Conservation (phyloP, 2,888 invertebrate species). For the Pachydiplax longipennis region DNA sequence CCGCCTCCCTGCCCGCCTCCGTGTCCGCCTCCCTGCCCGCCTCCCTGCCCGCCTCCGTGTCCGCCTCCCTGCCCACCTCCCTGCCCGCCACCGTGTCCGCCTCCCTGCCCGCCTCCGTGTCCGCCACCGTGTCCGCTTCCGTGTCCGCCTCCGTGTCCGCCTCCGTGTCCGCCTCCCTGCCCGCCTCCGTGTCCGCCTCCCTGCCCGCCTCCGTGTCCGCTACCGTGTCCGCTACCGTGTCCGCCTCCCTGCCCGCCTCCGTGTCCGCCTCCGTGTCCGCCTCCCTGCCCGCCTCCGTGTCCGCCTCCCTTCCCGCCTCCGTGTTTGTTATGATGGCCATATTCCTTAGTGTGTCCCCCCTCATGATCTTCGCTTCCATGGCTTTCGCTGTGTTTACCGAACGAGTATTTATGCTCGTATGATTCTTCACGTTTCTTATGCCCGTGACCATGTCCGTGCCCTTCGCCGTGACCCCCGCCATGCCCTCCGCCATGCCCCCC, state of each 20-base stretch:
- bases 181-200: conserved; percentile 3
- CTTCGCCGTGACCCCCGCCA: background rate
- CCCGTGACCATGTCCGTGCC: background rate
- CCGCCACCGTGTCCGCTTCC: background rate
- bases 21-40: background rate
- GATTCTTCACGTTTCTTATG: background rate
- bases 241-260: background rate
- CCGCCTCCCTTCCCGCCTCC: background rate
- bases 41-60: background rate
- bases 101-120: background rate
- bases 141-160: conserved; percentile 6
- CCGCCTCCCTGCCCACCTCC: background rate
- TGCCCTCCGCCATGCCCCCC: background rate
- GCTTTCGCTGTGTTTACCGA: background rate
- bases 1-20: conserved; percentile 13
- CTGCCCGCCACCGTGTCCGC: background rate
- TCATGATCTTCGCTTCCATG: background rate
- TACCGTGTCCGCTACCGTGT: background rate
- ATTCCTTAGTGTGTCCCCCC: background rate
- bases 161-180: background rate
- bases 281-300: background rate
- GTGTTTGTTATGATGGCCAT: background rate
- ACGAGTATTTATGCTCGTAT: background rate
- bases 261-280: background rate
- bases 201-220: background rate